These are phyloP conservation scores for Microplitis demolitor DNA, from an alignment of 1,140 invertebrate species.

Conservation along the genomic window DNA sequence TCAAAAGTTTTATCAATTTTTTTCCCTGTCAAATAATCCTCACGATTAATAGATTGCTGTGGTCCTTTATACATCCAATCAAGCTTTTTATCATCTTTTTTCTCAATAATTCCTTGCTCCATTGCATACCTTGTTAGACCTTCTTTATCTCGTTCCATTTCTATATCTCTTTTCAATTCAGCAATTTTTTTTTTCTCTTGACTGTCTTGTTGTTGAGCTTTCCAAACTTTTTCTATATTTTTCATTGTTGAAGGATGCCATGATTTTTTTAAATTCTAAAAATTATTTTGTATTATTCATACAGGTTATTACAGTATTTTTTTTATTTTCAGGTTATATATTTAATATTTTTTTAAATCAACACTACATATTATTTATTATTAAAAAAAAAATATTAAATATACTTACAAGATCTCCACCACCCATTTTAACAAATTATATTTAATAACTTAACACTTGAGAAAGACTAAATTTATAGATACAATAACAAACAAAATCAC, in stretches of 20 bases:
- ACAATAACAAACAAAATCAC: too few relatives aligned
- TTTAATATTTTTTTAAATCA: background rate
- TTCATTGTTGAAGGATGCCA: conserved; percentile 81
- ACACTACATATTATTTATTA: background rate
- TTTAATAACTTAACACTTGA: too few relatives aligned
- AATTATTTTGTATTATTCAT: conserved; percentile 6
- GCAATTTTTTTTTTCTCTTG: conserved; percentile 71
- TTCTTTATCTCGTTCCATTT: conserved; percentile 69
- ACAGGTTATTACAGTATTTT: background rate
- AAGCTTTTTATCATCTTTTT: conserved; percentile 69
- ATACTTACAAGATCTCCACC: conserved; percentile 65
- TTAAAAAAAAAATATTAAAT: background rate
- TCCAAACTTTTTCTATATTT: conserved; percentile 79
- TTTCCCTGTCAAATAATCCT: conserved; percentile 90
- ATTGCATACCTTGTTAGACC: conserved; percentile 70
- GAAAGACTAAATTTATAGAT: too few relatives aligned
- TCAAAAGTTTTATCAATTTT: conserved; percentile 86
- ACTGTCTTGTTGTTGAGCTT: conserved; percentile 74
- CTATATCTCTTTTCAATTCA: conserved; percentile 71
- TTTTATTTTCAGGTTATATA: conserved; percentile 8
- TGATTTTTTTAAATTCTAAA: conserved; percentile 77
- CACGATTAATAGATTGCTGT: conserved; percentile 74
- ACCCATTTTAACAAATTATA: conserved; percentile 54
- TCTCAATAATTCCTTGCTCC: conserved; percentile 63
- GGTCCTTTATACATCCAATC: conserved; percentile 94